Evolutionary conservation across 64 coral and sea anemone genomes (phyloP).

Genomic region (Pocillopora verrucosa): DNA sequence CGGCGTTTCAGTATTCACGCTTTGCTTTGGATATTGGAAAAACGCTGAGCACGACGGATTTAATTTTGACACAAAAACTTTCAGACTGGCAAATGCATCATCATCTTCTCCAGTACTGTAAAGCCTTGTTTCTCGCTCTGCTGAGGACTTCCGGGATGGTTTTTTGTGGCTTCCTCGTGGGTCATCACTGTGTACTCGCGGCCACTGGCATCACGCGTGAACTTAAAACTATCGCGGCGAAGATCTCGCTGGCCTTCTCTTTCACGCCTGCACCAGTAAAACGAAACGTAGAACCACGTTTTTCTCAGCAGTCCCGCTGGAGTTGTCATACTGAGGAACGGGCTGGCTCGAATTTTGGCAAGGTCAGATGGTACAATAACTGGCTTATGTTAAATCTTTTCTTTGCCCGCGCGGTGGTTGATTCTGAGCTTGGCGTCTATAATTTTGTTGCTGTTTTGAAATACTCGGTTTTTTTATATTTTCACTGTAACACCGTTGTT

Average conservation of each 20-base stretch:
- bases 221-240: constrained; percentile 34
- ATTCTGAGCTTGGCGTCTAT: not conserved
- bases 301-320: constrained; percentile 7
- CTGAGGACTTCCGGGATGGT: constrained; percentile 10
- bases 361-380: too few species aligned
- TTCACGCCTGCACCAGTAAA: constrained; percentile 33
- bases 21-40: not conserved
- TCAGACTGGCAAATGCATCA: too few species aligned
- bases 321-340: not conserved
- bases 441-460: too few species aligned
- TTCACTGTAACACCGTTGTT: too few species aligned
- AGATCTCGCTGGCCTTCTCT: constrained; percentile 32
- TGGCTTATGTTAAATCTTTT: too few species aligned
- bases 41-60: not conserved
- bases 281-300: constrained; percentile 23
- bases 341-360: too few species aligned
- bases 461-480: too few species aligned
- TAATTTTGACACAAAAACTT: not conserved
- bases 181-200: constrained; percentile 27
- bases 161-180: constrained; percentile 25
- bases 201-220: not conserved
- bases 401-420: too few species aligned
- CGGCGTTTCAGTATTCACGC: not conserved
- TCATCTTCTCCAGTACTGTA: too few species aligned
- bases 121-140: constrained; percentile 1